phyloP scores from a whole-genome alignment of 2,797 vertebrate species.

The Dryobates pubescens region DNA sequence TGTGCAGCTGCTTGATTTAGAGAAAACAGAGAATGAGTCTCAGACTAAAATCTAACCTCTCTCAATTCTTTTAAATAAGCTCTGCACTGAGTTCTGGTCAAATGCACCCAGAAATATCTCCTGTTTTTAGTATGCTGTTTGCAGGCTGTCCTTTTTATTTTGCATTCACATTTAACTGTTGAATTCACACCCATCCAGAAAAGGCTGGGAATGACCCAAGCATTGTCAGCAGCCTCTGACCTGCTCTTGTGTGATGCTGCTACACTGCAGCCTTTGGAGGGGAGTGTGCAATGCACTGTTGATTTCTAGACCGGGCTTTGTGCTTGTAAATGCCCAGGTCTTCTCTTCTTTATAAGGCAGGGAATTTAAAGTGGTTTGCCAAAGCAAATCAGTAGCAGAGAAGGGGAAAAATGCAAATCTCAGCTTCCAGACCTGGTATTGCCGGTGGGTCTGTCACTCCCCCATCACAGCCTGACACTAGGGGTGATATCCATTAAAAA shows the following conservation, averaged over 20 bases:
- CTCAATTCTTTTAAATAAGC: background rate
- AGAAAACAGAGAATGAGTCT: background rate
- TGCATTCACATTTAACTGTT: conserved; percentile 42
- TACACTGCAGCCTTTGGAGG: background rate
- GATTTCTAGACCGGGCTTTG: background rate
- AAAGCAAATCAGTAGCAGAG: background rate
- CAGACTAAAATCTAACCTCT: conserved; percentile 7
- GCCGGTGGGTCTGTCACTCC: background rate
- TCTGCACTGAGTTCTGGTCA: conserved; percentile 5
- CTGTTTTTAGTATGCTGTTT: conserved; percentile 37
- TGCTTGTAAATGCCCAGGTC: background rate
- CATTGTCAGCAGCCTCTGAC: background rate
- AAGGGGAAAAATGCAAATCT: background rate
- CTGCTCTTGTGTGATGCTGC: background rate
- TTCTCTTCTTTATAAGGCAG: background rate
- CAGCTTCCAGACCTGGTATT: background rate
- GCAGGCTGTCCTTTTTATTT: conserved; percentile 57
- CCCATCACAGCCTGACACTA: background rate
- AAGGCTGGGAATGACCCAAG: background rate
- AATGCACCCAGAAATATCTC: conserved; percentile 40
- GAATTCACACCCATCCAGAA: conserved; percentile 27
- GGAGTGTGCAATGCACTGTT: background rate
- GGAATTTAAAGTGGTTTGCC: conserved; percentile 6
- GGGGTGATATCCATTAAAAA: background rate
- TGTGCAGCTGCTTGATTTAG: background rate